phyloP scores from a whole-genome alignment of 1,140 invertebrate species.

The Papilio dardanus region DNA sequence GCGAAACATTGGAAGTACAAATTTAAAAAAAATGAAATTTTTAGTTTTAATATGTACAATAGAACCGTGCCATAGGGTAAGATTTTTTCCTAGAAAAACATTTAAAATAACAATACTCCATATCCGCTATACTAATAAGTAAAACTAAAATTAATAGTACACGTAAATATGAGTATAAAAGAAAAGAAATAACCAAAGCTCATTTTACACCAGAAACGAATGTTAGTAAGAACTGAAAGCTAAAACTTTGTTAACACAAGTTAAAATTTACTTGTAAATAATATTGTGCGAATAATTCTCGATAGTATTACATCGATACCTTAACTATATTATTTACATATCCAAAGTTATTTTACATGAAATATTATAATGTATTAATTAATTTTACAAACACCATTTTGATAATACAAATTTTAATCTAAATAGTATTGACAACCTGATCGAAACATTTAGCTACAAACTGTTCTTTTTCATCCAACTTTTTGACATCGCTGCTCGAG shows the following conservation, averaged over 20 bases:
- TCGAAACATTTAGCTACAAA: constrained; percentile 81
- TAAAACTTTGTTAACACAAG: constrained; percentile 21
- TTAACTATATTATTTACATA: constrained; percentile 1
- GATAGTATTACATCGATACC: constrained; percentile 40
- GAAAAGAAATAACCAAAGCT: not conserved
- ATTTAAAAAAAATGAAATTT: too few relatives aligned
- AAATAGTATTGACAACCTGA: constrained; percentile 77
- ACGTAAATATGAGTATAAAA: constrained; percentile 8
- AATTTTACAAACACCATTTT: constrained; percentile 32
- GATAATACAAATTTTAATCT: constrained; percentile 52
- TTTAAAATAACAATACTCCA: constrained; percentile 26
- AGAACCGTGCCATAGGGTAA: too few relatives aligned
- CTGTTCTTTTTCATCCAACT: constrained; percentile 79
- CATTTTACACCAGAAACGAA: constrained; percentile 11
- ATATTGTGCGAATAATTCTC: constrained; percentile 32
- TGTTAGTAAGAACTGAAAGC: constrained; percentile 30
- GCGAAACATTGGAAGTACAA: too few relatives aligned
- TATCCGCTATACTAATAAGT: constrained; percentile 24
- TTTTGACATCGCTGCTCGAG: constrained; percentile 59
- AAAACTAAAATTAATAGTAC: constrained; percentile 31
- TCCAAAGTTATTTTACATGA: not conserved
- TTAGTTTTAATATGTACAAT: too few relatives aligned
- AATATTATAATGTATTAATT: not conserved
- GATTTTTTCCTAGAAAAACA: not conserved
- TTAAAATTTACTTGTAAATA: constrained; percentile 16